Percentiles rank a stretch among this genome's conserved stretches.
Evolutionary conservation across 1,140 invertebrate genomes (phyloP).

Genomic region (Drosophila kikkawai): DNA sequence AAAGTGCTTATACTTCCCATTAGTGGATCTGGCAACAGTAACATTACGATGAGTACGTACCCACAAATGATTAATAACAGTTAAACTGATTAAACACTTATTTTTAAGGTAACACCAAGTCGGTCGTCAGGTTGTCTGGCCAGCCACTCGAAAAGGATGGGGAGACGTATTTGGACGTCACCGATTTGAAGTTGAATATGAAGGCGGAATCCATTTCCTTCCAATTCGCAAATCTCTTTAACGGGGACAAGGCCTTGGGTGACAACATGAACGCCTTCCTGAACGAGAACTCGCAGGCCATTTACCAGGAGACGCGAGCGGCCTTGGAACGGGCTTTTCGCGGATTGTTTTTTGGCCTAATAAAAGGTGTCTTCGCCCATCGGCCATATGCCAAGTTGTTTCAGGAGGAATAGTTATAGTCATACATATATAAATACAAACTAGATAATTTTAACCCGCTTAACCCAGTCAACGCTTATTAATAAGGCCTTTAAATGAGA

Average conservation of each 20-base stretch:
- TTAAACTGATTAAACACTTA: neutral
- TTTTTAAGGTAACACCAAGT: constrained; percentile 33
- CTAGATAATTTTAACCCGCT: neutral
- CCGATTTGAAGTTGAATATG: constrained; percentile 3
- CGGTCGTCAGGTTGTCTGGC: constrained; percentile 36
- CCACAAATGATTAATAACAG: neutral
- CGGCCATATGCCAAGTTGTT: constrained; percentile 81
- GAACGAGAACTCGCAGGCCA: constrained; percentile 87
- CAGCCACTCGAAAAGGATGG: constrained; percentile 55
- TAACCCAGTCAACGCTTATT: too few species aligned
- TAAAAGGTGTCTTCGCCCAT: constrained; percentile 85
- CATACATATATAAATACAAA: neutral
- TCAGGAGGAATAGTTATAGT: constrained; percentile 19
- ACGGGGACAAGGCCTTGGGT: constrained; percentile 83
- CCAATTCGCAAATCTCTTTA: constrained; percentile 84
- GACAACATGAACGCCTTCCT: constrained; percentile 86
- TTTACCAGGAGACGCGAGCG: constrained; percentile 85
- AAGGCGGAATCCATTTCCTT: constrained; percentile 23
- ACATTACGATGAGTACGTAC: constrained; percentile 82
- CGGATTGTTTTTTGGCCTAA: constrained; percentile 85
- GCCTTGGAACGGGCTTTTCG: constrained; percentile 85
- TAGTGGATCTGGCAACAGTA: constrained; percentile 79
- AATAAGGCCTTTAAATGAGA: neutral
- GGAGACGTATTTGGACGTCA: constrained; percentile 39
- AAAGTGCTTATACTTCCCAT: constrained; percentile 85